Evolutionary conservation across 1,140 invertebrate species (phyloP).

Genomic region (Ceratosolen fusciceps): DNA sequence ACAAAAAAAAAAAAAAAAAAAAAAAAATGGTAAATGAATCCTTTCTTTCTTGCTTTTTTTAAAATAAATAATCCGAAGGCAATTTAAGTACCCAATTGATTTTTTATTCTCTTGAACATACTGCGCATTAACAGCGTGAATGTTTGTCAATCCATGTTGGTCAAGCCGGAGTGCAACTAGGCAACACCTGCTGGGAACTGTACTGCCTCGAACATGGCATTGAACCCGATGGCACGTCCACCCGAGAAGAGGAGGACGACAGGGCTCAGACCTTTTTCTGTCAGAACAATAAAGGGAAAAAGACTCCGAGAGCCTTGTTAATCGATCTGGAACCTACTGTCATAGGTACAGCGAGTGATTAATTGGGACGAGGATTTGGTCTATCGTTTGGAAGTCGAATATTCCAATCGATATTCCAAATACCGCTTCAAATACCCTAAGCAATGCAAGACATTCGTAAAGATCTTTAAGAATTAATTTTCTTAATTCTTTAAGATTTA

Average conservation of each 20-base stretch:
- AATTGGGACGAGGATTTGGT: neutral
- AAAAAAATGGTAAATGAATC: neutral
- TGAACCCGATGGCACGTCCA: conserved; percentile 82
- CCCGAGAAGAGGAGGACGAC: conserved; percentile 69
- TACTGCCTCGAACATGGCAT: conserved; percentile 87
- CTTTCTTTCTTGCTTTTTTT: neutral
- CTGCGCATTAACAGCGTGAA: conserved; percentile 64
- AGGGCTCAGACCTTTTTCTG: conserved; percentile 82
- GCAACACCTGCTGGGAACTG: conserved; percentile 87
- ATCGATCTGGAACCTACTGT: conserved; percentile 88
- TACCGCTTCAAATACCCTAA: neutral
- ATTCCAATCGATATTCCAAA: no score
- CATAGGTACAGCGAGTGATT: conserved; percentile 72
- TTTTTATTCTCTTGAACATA: no score
- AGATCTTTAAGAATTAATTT: no score
- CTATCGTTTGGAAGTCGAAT: no score
- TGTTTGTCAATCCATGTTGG: conserved; percentile 77
- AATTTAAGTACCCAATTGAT: no score
- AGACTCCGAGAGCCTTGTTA: conserved; percentile 84
- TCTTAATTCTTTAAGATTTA: no score
- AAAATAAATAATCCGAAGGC: neutral
- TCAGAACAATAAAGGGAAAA: conserved; percentile 78
- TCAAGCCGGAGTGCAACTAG: conserved; percentile 85
- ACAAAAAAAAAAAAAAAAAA: conserved; percentile 28
- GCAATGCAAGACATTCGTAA: no score